A percentile compares a stretch with the other conserved stretches of the same genome.
phyloP scores from a whole-genome alignment of 2,888 invertebrate species.

The Sepiola atlantica region DNA sequence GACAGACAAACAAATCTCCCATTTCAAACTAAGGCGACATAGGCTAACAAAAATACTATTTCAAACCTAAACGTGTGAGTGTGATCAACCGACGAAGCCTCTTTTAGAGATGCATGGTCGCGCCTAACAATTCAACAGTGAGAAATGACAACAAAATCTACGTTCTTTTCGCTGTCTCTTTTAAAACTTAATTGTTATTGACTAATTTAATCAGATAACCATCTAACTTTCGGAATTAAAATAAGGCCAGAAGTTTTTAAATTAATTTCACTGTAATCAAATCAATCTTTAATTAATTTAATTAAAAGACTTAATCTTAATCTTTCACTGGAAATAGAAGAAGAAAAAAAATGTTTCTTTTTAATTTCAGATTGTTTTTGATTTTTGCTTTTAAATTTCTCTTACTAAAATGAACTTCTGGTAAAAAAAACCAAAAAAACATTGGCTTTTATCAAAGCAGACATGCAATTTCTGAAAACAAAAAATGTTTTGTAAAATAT shows the following conservation, averaged over 20 bases:
- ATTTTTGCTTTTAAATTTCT: neutral
- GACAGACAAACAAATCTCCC: no score
- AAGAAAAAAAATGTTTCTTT: neutral
- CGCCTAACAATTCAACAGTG: neutral
- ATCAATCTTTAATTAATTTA: slow-evolving; percentile 32
- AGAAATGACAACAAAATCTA: neutral
- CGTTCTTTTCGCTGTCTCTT: neutral
- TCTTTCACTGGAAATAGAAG: neutral
- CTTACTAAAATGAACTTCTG: neutral
- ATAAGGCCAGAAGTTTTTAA: neutral
- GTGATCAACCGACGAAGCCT: no score
- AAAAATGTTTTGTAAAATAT: neutral
- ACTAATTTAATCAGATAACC: neutral
- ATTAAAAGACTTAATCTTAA: slow-evolving; percentile 8
- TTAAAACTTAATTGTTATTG: slow-evolving; percentile 1
- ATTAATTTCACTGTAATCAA: neutral
- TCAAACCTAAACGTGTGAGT: no score
- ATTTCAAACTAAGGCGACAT: no score
- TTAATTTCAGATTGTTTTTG: neutral
- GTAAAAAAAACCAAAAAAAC: neutral
- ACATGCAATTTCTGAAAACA: neutral
- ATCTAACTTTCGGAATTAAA: slow-evolving; percentile 32
- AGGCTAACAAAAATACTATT: no score
- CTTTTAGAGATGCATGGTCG: no score
- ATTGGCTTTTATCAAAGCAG: neutral